Evolutionary conservation across 2,797 vertebrate genomes (phyloP).

Genomic region (Hyperoplus immaculatus): DNA sequence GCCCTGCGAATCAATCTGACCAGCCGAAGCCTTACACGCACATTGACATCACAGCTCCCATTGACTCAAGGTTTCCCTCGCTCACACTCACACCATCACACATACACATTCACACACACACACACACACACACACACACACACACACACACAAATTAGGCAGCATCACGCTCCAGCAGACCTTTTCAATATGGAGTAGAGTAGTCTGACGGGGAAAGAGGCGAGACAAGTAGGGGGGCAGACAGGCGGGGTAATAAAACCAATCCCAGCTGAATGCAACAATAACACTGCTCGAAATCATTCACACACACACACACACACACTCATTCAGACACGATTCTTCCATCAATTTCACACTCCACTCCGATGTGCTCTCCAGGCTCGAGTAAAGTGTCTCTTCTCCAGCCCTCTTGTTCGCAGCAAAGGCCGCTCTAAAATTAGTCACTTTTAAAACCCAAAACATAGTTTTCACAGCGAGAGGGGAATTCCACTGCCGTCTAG

Average conservation of each 20-base stretch:
- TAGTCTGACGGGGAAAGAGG: slow-evolving; percentile 42
- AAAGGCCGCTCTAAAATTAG: slow-evolving; percentile 29
- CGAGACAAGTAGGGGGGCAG: slow-evolving; percentile 38
- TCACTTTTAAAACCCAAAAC: slow-evolving; percentile 30
- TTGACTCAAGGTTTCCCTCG: neutral
- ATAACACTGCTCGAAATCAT: slow-evolving; percentile 58
- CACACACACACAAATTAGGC: slow-evolving; percentile 28
- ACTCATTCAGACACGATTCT: slow-evolving; percentile 21
- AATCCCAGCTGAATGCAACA: slow-evolving; percentile 62
- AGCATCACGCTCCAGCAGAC: slow-evolving; percentile 61
- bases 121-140: slow-evolving; percentile 28
- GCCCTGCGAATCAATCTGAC: slow-evolving; percentile 32
- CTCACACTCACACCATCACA: neutral
- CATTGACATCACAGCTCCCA: slow-evolving; percentile 24
- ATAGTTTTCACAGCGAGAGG: slow-evolving; percentile 13
- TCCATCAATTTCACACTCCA: slow-evolving; percentile 62
- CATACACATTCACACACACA: slow-evolving; percentile 16
- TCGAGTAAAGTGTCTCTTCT: neutral
- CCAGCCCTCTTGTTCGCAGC: slow-evolving; percentile 19
- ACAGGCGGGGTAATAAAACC: slow-evolving; percentile 67
- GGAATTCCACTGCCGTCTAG: slow-evolving; percentile 42
- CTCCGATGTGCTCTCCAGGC: slow-evolving; percentile 6
- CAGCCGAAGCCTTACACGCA: neutral
- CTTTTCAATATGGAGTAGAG: slow-evolving; percentile 67
- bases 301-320: slow-evolving; percentile 8